Base-by-base conservation (phyloP, 2,797 vertebrate species). In the Sebastes paucispinis region DNA sequence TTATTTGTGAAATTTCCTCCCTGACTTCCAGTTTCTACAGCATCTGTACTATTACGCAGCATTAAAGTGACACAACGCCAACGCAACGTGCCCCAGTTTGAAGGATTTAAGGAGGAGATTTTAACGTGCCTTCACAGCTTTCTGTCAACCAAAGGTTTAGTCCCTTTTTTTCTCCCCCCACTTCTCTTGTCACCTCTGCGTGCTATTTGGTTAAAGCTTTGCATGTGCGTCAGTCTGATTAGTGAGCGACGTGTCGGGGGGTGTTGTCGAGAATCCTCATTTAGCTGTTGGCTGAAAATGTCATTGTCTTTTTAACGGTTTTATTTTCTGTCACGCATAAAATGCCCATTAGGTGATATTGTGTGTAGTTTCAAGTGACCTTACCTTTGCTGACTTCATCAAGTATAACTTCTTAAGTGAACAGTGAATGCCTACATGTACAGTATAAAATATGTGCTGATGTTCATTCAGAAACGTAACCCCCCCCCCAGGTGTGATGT, bases 351-450 rank as follows among this genome's bases (percentile, higher is more conserved):
- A 62, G 73, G 73, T 79, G 77, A 69, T 83, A 73, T 72, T 77
- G 88, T 89, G 84, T 87, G 75, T 90, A 65, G 88, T 93, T 90
- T 93, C 82, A 95, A 96, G 94, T 96, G 95, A 93, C 95, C 95
- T 96, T 95, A 95, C 82, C 68, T 72, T 91, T 85, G 86, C 83
- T 57, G 85, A 91, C 78, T 80, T 88, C 85, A 91, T 92, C 80
- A 36, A 74, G 75, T 80, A 57, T 87, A 81, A 88, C 84, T 87
- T 85, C 69, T 79, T 77, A 72, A 87, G 86, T 86, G 80, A 87
- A 84, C 75, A 77, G 75, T 89, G 83, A 89, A 91, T 86, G 89
- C 88, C 83, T 89, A 86, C 81, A 81, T 92, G 89, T 88, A 87
- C 83, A 82, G 73, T 83, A 77, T 84, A 81, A 77, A 67, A 66